phyloP scores from a whole-genome alignment of 2,113 vertebrate genomes.

The Phalacrocorax aristotelis region DNA sequence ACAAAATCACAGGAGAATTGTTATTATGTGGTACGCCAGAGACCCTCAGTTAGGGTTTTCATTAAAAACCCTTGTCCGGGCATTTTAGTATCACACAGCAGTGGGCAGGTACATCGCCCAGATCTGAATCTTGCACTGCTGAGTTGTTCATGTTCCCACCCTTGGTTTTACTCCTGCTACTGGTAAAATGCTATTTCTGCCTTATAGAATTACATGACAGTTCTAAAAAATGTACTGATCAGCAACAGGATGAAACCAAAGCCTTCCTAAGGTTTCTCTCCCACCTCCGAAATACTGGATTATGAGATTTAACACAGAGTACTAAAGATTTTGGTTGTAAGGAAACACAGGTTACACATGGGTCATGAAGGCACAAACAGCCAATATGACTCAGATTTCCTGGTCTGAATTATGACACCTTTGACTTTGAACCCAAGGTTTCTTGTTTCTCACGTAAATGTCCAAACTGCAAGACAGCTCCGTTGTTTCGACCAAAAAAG shows the following conservation, averaged over 20 bases:
- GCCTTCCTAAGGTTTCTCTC: neutral
- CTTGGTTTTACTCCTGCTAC: neutral
- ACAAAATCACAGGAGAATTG: neutral
- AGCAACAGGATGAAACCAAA: neutral
- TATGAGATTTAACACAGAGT: neutral
- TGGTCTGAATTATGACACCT: neutral
- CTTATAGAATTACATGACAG: neutral
- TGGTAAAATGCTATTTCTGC: neutral
- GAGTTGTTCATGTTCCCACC: neutral
- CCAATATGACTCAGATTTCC: neutral
- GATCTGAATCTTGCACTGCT: neutral
- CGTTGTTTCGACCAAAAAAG: neutral
- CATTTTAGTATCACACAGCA: neutral
- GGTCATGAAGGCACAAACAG: neutral
- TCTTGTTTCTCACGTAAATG: neutral
- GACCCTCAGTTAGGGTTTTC: neutral
- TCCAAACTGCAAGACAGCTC: neutral
- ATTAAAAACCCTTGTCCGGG: neutral
- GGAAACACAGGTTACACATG: neutral
- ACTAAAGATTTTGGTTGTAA: neutral
- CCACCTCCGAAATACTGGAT: neutral
- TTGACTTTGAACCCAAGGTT: neutral
- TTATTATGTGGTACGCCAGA: neutral
- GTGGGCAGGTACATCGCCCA: neutral
- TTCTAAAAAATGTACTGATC: neutral